These are phyloP conservation scores for Podarcis lilfordi DNA, from an alignment of 2,797 vertebrate genomes.

Conservation along the genomic window DNA sequence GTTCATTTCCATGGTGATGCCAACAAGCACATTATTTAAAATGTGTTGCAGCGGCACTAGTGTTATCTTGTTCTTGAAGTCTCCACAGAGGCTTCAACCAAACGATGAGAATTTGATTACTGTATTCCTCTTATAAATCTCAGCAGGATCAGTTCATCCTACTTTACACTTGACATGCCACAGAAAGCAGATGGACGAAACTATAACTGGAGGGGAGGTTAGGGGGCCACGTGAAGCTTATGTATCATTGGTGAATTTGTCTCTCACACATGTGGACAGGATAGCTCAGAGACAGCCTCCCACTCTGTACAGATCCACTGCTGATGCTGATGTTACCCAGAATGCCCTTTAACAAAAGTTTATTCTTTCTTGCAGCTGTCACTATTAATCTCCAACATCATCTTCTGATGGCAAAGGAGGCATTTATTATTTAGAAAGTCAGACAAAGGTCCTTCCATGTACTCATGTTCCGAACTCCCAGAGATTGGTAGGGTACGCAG, in stretches of 20 bases:
- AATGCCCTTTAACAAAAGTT: not conserved
- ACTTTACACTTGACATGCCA: not conserved
- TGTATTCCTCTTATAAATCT: not conserved
- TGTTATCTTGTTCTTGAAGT: not conserved
- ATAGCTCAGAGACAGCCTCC: not conserved
- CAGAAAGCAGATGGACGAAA: not conserved
- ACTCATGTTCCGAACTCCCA: not conserved
- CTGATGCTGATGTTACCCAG: not conserved
- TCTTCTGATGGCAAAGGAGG: not conserved
- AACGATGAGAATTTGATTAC: not conserved
- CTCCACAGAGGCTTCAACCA: not conserved
- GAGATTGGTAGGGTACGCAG: no score
- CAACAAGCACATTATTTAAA: not conserved
- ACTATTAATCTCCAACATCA: fast-evolving
- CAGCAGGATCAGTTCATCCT: not conserved
- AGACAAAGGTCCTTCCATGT: not conserved
- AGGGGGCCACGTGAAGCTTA: fast-evolving
- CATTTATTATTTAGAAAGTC: not conserved
- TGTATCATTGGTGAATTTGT: fast-evolving
- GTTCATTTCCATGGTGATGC: conserved; percentile 11
- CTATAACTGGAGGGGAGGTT: not conserved
- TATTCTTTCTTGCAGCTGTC: not conserved
- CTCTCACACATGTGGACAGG: fast-evolving
- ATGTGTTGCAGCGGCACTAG: not conserved
- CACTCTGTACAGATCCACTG: not conserved